Evolutionary conservation across 1,140 invertebrate species (phyloP), one percentile per base, ranked within the genome.

Genomic region (Sitobion miscanthi): DNA sequence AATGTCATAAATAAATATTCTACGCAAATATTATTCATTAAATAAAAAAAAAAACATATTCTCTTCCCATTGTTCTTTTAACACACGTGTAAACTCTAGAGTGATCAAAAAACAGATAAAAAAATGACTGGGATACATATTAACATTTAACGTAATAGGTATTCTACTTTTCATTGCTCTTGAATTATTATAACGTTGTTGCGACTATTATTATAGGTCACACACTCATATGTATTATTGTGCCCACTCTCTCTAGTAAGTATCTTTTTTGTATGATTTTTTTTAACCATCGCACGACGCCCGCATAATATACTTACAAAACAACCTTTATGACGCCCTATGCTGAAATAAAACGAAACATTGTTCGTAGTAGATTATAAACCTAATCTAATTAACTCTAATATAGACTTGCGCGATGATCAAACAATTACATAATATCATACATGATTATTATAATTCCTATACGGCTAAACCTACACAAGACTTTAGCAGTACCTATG

Each of bases 311-410:
- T 85, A 85, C 38, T 25, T 45, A 42, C 23, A 85, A 85, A 23
- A 85, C 35, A 23, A n/a, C 47, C 45, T 52, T 49, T 49, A 49
- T 20, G n/a, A 87, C n/a, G 14, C 45, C 30, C 47, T 21, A 52
- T 49, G 45, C 25, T n/a, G 87, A 89, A 89, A 89, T 25, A 54
- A 88, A 52, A 88, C 17, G n/a, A 38, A 38, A 89, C 49, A 88
- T 35, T 52, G n/a, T 54, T 23, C 49, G 20, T 20, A 21, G n/a
- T 54, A 38, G 23, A 35, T 54, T 89, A 2, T 35, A 20, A 88
- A 54, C 87, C 8, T 89, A 21, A 38, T 87, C 23, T 52, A 20
- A 35, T 88, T 21, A 52, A 88, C 86, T n/a, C 5, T 4, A 87
- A 1, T n/a, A 47, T 49, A 45, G 0, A 47, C 14, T 47, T 38